phyloP scores from a whole-genome alignment of 2,888 invertebrate species.

The Cylindroiulus punctatus region DNA sequence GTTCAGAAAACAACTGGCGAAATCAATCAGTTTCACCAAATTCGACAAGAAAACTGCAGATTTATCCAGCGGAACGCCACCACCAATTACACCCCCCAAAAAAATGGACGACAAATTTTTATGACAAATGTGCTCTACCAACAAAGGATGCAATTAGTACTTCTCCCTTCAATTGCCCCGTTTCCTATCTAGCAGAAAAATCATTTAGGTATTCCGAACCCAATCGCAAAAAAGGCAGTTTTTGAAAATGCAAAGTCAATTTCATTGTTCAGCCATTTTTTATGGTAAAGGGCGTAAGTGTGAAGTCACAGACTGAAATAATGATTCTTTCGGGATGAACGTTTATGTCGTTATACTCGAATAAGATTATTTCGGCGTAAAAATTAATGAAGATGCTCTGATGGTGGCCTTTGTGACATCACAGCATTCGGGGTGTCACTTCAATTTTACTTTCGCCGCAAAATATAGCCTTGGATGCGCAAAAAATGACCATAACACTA shows the following conservation, averaged over 20 bases:
- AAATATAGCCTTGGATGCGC: not conserved
- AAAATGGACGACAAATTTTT: constrained; percentile 5
- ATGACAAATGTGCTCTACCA: constrained; percentile 39
- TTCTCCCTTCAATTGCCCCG: constrained; percentile 33
- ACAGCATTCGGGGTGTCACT: not conserved
- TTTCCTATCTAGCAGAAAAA: constrained; percentile 30
- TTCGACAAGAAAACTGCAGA: not conserved
- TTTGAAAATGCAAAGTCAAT: not conserved
- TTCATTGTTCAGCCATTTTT: constrained; percentile 7
- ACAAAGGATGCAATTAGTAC: constrained; percentile 30
- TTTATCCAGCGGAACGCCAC: not conserved
- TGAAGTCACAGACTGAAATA: constrained; percentile 35
- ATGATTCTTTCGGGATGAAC: constrained; percentile 13
- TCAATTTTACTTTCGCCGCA: not conserved
- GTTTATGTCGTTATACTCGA: not conserved
- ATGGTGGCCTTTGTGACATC: not conserved
- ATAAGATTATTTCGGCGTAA: not conserved
- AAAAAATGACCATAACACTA: not conserved
- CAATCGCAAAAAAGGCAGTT: not conserved
- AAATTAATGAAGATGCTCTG: not conserved
- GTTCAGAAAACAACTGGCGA: not conserved
- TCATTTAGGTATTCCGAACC: not conserved
- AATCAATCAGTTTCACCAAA: constrained; percentile 39
- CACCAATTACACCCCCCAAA: not conserved
- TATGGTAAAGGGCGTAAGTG: constrained; percentile 22